Percentiles rank a stretch among this genome's conserved stretches.
These are phyloP conservation scores for Aquatica leii DNA, from an alignment of 2,888 invertebrate genomes.

Conservation along the genomic window DNA sequence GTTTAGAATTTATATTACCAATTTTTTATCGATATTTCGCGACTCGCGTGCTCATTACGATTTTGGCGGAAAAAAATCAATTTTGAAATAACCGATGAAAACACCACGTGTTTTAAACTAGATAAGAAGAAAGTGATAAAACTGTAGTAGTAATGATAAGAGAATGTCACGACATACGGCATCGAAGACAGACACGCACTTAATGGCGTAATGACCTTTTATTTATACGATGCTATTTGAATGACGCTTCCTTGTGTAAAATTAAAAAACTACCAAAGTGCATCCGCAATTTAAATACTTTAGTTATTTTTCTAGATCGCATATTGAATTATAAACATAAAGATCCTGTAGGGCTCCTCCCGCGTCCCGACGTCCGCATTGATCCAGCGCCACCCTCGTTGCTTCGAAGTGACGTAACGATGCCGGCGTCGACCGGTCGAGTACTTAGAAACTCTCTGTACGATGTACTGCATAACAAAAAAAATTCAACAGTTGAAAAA, in stretches of 20 bases:
- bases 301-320: conserved; percentile 27
- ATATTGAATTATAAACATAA: conserved; percentile 33
- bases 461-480: conserved; percentile 17
- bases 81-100: not conserved
- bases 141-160: conserved; percentile 14
- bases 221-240: too few species aligned
- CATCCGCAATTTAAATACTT: conserved; percentile 16
- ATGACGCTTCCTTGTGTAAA: conserved; percentile 8
- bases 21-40: conserved; percentile 13
- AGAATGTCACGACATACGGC: conserved; percentile 18
- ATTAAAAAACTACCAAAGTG: conserved; percentile 1
- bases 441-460: conserved; percentile 30
- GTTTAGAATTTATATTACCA: conserved; percentile 17
- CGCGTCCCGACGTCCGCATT: conserved; percentile 37
- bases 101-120: conserved; percentile 1
- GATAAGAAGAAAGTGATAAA: conserved; percentile 14
- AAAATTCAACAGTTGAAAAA: too few species aligned
- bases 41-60: too few species aligned
- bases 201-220: not conserved
- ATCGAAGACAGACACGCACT: conserved; percentile 10
- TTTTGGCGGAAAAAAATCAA: conserved; percentile 10
- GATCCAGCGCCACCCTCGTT: conserved; percentile 38
- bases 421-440: conserved; percentile 39
- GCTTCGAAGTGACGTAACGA: conserved; percentile 37
- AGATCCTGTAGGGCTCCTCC: conserved; percentile 31